phyloP scores from a whole-genome alignment of 2,113 vertebrate species.

The Phyllostomus hastatus region DNA sequence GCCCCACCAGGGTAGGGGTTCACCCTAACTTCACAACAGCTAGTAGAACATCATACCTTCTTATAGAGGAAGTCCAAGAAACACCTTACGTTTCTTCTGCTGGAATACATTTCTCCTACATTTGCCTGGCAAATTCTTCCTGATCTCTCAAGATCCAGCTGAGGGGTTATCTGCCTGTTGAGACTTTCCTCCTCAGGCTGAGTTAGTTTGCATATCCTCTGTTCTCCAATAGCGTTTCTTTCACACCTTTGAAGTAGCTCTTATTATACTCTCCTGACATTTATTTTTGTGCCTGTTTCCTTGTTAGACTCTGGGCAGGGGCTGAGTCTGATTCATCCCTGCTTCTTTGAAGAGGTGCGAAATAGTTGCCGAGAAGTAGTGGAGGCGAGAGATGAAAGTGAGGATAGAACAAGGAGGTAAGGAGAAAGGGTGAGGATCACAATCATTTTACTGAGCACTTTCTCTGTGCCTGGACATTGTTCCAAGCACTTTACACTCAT shows the following conservation, averaged over 20 bases:
- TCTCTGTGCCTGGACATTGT: not conserved
- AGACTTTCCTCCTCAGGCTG: not conserved
- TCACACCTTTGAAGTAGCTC: conserved; percentile 6
- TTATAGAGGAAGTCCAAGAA: not conserved
- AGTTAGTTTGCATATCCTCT: not conserved
- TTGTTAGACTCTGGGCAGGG: not conserved
- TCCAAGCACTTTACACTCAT: not conserved
- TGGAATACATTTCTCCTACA: not conserved
- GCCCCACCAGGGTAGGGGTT: not conserved
- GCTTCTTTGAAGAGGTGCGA: not conserved
- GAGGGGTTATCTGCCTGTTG: not conserved
- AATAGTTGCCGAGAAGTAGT: not conserved
- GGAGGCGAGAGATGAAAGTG: not conserved
- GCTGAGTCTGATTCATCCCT: not conserved
- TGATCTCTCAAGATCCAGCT: not conserved
- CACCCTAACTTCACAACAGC: not conserved
- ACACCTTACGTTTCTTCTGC: not conserved
- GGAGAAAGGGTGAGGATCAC: not conserved
- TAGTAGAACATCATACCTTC: not conserved
- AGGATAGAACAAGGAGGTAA: not conserved
- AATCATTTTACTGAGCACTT: not conserved
- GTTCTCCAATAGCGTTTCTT: not conserved
- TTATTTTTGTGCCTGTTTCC: not conserved
- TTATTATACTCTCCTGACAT: not conserved
- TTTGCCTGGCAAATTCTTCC: not conserved